Evolutionary conservation across 1,140 invertebrate genomes (phyloP).

Genomic region (Ostrea denselamellosa): DNA sequence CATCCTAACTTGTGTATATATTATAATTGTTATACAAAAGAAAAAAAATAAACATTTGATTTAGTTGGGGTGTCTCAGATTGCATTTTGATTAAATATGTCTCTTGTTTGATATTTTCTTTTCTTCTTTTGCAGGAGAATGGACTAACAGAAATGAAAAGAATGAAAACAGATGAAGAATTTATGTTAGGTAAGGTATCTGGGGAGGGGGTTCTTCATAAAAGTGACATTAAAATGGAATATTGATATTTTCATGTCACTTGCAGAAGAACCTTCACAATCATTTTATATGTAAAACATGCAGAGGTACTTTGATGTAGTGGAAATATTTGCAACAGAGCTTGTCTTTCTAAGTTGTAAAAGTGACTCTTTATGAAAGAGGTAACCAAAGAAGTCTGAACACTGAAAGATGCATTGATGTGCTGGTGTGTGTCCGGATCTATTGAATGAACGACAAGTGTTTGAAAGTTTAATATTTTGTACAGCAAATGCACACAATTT

Average conservation of each 20-base stretch:
- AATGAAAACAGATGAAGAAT: conserved; percentile 30
- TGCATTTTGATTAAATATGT: too few relatives aligned
- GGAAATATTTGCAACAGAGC: not conserved
- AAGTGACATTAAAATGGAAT: conserved; percentile 28
- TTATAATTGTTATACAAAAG: too few relatives aligned
- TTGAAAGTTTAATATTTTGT: not conserved
- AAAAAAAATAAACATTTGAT: too few relatives aligned
- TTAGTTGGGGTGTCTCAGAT: too few relatives aligned
- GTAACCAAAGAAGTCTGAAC: not conserved
- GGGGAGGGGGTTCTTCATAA: not conserved
- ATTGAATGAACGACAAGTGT: not conserved
- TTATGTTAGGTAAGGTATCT: not conserved
- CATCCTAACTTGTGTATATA: too few relatives aligned
- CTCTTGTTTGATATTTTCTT: not conserved
- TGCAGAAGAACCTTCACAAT: not conserved
- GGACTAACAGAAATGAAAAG: not conserved
- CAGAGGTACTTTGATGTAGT: not conserved
- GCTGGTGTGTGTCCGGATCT: not conserved
- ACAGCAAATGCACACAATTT: conserved; percentile 18
- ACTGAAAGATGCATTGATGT: not conserved
- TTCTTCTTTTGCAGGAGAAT: not conserved
- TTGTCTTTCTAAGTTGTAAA: not conserved
- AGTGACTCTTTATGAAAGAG: not conserved
- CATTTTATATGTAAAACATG: not conserved
- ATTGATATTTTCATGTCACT: conserved; percentile 18